Conservation (phyloP, 2,797 vertebrate species). For the Parotocinclus haroldoi region DNA sequence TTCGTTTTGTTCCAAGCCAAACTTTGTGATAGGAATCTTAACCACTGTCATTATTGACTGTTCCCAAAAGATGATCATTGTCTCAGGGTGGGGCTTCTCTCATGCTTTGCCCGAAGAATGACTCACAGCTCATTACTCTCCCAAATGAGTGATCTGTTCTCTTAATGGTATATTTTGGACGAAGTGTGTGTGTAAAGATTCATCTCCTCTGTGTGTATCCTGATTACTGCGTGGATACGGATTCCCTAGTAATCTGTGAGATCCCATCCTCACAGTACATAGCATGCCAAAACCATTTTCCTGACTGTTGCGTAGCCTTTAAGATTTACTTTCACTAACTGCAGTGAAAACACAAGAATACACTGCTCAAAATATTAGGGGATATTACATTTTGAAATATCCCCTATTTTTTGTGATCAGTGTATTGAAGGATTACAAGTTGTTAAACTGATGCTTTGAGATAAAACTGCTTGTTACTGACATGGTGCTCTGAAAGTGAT, state of each 20-base stretch:
- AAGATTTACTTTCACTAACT: no score
- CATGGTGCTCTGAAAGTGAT: no score
- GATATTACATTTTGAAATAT: no score
- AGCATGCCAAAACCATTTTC: no score
- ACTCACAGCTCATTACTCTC: constrained; percentile 18
- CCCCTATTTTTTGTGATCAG: no score
- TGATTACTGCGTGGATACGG: neutral
- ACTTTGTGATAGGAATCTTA: constrained; percentile 35
- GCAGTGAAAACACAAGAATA: no score
- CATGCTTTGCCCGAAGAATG: constrained; percentile 3
- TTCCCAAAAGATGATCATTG: constrained; percentile 34
- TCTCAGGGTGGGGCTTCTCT: constrained; percentile 17
- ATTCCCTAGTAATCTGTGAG: neutral
- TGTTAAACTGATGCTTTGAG: no score
- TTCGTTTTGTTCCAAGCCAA: constrained; percentile 34
- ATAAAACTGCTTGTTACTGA: no score
- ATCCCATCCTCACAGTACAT: neutral
- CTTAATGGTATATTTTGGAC: neutral
- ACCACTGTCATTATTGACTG: constrained; percentile 36
- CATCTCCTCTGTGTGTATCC: constrained; percentile 5
- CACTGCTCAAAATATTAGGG: no score
- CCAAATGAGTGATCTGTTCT: constrained; percentile 13
- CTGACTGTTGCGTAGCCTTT: no score
- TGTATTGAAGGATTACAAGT: no score
- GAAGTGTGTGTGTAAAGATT: neutral